Evolutionary conservation across 2,113 vertebrate species (phyloP).

Genomic region (Stictonetta naevosa): DNA sequence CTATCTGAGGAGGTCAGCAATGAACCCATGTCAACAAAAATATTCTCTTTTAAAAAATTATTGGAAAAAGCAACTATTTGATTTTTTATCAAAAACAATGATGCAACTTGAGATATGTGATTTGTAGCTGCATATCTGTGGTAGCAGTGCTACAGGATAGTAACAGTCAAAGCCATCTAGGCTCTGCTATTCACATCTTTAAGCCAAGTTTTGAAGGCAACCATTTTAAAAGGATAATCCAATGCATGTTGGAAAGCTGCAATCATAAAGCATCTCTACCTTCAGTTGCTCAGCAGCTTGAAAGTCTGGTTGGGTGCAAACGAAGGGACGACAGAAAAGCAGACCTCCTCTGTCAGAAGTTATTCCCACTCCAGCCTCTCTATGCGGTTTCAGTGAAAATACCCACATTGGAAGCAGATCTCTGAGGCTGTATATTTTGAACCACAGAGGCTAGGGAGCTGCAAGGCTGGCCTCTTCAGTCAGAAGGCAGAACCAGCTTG

Average conservation of each 20-base stretch:
- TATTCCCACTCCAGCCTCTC: neutral
- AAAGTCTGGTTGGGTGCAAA: neutral
- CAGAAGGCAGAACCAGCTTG: neutral
- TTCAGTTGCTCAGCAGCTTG: neutral
- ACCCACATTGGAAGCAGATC: neutral
- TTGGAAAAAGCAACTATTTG: neutral
- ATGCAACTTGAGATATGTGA: neutral
- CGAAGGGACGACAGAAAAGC: neutral
- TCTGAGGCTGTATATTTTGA: neutral
- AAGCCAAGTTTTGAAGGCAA: neutral
- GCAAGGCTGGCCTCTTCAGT: neutral
- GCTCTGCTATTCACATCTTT: neutral
- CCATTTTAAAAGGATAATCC: neutral
- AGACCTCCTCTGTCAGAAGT: neutral
- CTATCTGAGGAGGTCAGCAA: neutral
- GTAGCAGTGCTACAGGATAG: neutral
- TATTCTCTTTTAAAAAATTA: neutral
- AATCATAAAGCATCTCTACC: neutral
- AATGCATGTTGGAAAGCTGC: neutral
- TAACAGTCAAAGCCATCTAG: neutral
- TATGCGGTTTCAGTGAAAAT: neutral
- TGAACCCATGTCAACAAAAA: neutral
- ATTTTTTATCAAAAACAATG: neutral
- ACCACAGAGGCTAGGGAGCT: neutral
- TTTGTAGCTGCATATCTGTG: neutral